phyloP scores from a whole-genome alignment of 2,113 vertebrate genomes.

The Rana temporaria region DNA sequence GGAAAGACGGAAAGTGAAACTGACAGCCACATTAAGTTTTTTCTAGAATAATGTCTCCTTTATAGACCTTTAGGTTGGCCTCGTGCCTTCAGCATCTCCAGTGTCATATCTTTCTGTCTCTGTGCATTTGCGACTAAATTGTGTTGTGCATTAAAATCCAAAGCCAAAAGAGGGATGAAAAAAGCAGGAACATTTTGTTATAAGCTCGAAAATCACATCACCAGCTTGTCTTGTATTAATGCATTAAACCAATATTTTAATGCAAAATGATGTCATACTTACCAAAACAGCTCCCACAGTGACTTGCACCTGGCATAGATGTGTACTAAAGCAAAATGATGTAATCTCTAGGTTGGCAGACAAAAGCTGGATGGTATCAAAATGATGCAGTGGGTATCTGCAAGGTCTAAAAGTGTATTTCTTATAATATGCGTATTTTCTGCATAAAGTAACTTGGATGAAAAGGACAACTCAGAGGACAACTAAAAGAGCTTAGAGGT shows the following conservation, averaged over 20 bases:
- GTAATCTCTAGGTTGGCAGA: background rate
- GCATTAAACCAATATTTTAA: constrained; percentile 25
- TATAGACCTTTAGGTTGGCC: constrained; percentile 33
- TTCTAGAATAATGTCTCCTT: constrained; percentile 27
- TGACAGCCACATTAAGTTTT: constrained; percentile 45
- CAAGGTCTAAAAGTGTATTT: no score
- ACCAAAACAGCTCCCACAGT: background rate
- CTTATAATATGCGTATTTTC: no score
- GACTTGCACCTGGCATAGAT: constrained; percentile 29
- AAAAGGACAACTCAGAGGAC: no score
- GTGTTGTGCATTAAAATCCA: constrained; percentile 37
- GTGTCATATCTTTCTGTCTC: constrained; percentile 20
- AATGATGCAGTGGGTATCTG: background rate
- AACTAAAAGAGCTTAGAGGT: no score
- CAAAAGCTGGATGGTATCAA: background rate
- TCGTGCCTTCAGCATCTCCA: constrained; percentile 15
- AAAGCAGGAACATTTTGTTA: constrained; percentile 34
- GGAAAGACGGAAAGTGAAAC: constrained; percentile 31
- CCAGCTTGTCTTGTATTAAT: constrained; percentile 21
- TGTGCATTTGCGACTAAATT: constrained; percentile 33
- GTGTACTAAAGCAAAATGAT: constrained; percentile 17
- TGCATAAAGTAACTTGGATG: no score
- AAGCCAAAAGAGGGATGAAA: constrained; percentile 22
- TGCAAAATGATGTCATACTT: constrained; percentile 31
- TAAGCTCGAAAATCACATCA: constrained; percentile 15